Base-by-base conservation (phyloP, 2,888 invertebrate genomes). In the Leptinotarsa tumamoca region DNA sequence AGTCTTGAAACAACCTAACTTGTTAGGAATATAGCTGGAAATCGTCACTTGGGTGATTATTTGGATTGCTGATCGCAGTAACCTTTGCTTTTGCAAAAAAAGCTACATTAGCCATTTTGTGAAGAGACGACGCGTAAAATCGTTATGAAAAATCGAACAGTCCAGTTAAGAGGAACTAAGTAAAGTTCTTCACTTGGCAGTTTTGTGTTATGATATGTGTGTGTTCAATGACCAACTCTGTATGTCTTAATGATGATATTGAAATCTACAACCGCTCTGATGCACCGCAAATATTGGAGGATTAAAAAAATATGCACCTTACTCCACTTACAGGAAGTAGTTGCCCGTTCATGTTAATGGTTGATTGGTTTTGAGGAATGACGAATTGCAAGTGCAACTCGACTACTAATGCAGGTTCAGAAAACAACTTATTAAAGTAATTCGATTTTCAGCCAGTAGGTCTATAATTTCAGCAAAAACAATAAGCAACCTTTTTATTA, bases 391-490 rank as follows among this genome's bases (percentile, higher is more conserved):
- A 58, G 58, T 58, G 58, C 23, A 58, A 58, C 13, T n/a, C 33
- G 15, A n/a, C 63, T n/a, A 43, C 43, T n/a, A 63, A 63, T n/a
- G 27, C 63, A 63, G 33, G 33, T 18, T 63, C 4, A 27, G 18
- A 61, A 63, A 63, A 63, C n/a, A 43, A 63, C 63, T 33, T 1
- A 18, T 63, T 63, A n/a, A 63, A 18, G 7, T 63, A 63, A 43
- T 33, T 63, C 33, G 63, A 27, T 63, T 63, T 63, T 63, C 63
- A 43, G 43, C 43, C 63, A n/a, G 1, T n/a, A 33, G 18, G 63
- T 43, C 27, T 70, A 51, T 50, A 70, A 70, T 70, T 70, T 58
- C 5, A 21, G 58, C 50, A 70, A 70, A 70, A 61, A 70, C 70
- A 70, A 70, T 70, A 15, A 43, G 23, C 70, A 56, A 58, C 27